phyloP scores from a whole-genome alignment of 2,113 vertebrate genomes.

The Gallinago jamesoni region DNA sequence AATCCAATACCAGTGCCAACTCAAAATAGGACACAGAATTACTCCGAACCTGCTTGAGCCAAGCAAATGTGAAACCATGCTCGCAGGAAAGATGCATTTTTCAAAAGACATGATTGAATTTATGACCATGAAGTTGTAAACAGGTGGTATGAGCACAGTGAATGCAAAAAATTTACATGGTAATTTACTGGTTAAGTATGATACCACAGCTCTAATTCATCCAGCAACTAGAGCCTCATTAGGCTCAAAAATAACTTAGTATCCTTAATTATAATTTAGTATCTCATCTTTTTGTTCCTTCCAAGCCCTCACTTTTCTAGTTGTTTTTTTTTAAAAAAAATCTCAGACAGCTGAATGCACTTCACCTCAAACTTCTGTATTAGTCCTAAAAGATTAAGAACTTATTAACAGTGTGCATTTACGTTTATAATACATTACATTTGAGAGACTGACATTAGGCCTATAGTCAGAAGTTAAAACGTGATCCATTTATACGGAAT shows the following conservation, averaged over 20 bases:
- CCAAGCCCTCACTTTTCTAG: not conserved
- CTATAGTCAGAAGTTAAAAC: not conserved
- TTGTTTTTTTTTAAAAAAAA: not conserved
- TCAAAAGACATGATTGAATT: not conserved
- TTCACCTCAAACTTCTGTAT: not conserved
- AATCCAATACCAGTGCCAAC: not conserved
- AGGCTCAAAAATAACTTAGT: not conserved
- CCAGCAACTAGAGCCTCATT: not conserved
- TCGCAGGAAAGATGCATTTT: not conserved
- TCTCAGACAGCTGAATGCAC: not conserved
- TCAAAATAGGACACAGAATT: not conserved
- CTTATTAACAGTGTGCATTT: not conserved
- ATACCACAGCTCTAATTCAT: not conserved
- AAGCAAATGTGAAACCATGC: not conserved
- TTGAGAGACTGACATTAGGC: not conserved
- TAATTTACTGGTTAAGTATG: not conserved
- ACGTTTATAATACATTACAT: not conserved
- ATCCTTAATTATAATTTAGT: not conserved
- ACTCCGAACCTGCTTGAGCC: not conserved
- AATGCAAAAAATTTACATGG: not conserved
- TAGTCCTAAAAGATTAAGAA: not conserved
- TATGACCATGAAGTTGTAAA: not conserved
- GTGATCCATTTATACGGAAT: not conserved
- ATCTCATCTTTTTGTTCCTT: not conserved
- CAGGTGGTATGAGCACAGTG: not conserved